Conservation (phyloP, 2,113 vertebrate genomes). For the rabbit (Oryctolagus cuniculus) region mOryCun1.1 NC_091440.1:100326501-100327000, state of each 20-base stretch:
- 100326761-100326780: background rate
- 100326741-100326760: background rate
- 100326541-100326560: background rate
- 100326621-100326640: background rate
- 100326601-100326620: background rate
- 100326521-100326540: background rate
- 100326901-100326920: background rate
- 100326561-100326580: background rate
- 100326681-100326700: background rate
- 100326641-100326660: background rate
- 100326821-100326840: background rate
- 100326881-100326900: background rate
- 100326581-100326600: background rate
- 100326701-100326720: background rate
- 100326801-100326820: background rate
- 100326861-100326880: constrained; percentile 20
- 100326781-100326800: background rate
- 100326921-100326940: constrained; percentile 58
- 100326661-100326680: background rate
- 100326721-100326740: background rate
- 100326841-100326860: background rate
- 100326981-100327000: constrained; percentile 59
- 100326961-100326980: constrained; percentile 60
- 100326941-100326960: constrained; percentile 44
- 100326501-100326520: background rate